Base-by-base conservation (phyloP, 2,113 vertebrate species). In the Dasyornis broadbenti region DNA sequence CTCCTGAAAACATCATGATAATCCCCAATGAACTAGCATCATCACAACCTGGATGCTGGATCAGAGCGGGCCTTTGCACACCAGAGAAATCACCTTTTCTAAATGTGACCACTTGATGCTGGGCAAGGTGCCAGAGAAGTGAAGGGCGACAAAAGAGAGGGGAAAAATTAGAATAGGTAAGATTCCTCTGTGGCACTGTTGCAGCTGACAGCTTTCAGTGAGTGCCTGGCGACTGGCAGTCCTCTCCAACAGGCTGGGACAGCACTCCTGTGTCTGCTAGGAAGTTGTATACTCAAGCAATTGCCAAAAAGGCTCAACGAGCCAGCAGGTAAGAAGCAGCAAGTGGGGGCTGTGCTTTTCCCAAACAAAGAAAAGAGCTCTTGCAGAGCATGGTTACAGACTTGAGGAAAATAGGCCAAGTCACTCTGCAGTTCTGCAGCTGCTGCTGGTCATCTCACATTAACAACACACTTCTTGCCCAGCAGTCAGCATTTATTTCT, bases 261-360 rank as follows among this genome's bases (percentile, higher is more conserved):
- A 42, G 45, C 79, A 37, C 42, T 70, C 39, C 27, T 5, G 6
- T 9, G 14, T 45, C 76, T 83, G 37, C 45, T 17, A 20, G 54
- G 63, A 88, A 49, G 49, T 4, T 69, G 65, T 65, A 33, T 50
- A 35, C 42, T 77, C 39, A 30, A 73, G 37, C 23, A 35, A 57
- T 52, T 56, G 81, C 66, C 60, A 66, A 54, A 54, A 87, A 94
- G 63, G 57, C 59, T 76, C 79, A 64, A 39, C 61, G 53, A 92
- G 50, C 40, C 71, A 83, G 85, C 75, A 70, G 82, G 68, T 66
- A 79, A 86, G 63, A 54, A 92, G 60, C 47, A 93, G 76, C 68
- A 90, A 69, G 53, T 56, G 72, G 33, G 37, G 65, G 86, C n/a
- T 12, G 5, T 47, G 56, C 71, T 75, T 64, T 53, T 75, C 69